Evolutionary conservation across 1,140 invertebrate species (phyloP).

Genomic region (Bombus waltoni): DNA sequence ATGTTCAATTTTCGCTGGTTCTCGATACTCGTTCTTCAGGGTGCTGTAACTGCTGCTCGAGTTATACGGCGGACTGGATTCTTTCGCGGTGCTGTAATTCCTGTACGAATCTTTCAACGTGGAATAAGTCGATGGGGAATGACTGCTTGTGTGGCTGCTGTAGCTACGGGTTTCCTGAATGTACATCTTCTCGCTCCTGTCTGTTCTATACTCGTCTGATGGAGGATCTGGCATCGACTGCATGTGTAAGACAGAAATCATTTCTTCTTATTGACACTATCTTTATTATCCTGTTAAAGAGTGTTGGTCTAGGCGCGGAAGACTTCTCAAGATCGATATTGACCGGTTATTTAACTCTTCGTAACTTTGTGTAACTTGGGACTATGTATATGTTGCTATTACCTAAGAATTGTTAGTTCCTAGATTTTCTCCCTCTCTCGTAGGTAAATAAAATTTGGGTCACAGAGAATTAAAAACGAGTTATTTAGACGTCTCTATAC

Average conservation of each 20-base stretch:
- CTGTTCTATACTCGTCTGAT: constrained; percentile 70
- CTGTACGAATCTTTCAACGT: constrained; percentile 78
- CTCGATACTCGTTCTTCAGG: constrained; percentile 75
- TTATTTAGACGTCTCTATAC: too few relatives aligned
- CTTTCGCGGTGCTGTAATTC: constrained; percentile 73
- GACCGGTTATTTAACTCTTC: background rate
- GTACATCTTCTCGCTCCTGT: constrained; percentile 77
- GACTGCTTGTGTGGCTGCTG: constrained; percentile 72
- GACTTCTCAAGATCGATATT: background rate
- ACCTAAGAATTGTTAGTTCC: background rate
- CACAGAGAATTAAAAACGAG: too few relatives aligned
- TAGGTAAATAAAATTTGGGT: too few relatives aligned
- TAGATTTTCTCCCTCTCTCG: background rate
- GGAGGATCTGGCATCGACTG: constrained; percentile 81
- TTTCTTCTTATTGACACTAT: background rate
- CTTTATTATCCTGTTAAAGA: background rate
- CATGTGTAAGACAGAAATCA: background rate
- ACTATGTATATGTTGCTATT: background rate
- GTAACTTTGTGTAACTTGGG: background rate
- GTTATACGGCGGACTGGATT: constrained; percentile 76
- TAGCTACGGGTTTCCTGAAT: constrained; percentile 76
- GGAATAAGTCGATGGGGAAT: constrained; percentile 76
- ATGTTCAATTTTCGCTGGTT: constrained; percentile 61
- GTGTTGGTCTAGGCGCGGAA: background rate
- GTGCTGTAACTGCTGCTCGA: constrained; percentile 77